Conservation (phyloP, 2,113 vertebrate species). For the Antigone vipio region DNA sequence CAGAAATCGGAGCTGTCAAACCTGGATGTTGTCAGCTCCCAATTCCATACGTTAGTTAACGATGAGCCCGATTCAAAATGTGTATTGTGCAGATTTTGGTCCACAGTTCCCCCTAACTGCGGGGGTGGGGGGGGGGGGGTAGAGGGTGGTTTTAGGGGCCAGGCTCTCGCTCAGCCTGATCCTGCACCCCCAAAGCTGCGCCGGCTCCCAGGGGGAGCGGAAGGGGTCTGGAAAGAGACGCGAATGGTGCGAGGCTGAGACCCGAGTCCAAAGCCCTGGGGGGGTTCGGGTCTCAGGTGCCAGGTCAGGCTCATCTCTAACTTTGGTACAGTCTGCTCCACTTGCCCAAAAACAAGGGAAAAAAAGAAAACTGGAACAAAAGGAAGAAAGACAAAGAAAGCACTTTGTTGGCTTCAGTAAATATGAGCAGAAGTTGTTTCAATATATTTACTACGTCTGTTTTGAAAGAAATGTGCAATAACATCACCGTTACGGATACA, state of each 20-base stretch:
- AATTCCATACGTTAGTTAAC: conserved; percentile 13
- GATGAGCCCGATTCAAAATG: conserved; percentile 22
- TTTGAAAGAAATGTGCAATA: conserved; percentile 51
- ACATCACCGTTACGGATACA: conserved; percentile 17
- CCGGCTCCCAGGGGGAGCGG: neutral
- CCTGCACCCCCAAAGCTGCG: neutral
- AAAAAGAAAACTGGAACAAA: neutral
- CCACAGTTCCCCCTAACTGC: neutral
- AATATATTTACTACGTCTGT: neutral
- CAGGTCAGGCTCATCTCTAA: conserved; percentile 57
- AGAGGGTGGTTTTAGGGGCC: neutral
- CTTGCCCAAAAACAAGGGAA: conserved; percentile 44
- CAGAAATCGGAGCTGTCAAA: conserved; percentile 16
- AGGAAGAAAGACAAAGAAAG: neutral
- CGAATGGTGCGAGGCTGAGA: neutral
- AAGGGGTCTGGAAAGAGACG: neutral
- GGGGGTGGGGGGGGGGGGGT: neutral
- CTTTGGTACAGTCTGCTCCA: conserved; percentile 57
- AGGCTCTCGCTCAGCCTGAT: neutral
- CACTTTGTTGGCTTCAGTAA: neutral
- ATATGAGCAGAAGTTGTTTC: neutral
- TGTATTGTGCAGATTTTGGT: conserved; percentile 8
- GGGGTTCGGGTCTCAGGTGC: neutral
- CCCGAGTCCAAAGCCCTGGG: neutral
- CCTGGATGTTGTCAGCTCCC: neutral